Base-by-base conservation (phyloP, 2,888 invertebrate genomes). In the Tachina fera region DNA sequence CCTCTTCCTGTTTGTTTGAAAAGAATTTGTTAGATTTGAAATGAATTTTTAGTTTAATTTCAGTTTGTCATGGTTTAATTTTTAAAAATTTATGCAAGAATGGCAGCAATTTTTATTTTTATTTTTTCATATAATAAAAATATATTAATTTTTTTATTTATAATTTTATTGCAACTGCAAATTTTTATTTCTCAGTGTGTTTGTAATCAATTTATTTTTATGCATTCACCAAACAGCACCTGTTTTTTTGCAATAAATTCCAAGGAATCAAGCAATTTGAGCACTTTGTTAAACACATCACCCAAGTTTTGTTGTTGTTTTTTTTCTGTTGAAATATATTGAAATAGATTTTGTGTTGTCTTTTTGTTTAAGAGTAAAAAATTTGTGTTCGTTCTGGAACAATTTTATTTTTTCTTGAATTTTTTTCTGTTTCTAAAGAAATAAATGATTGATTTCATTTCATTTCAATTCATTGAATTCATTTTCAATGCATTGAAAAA, bases 1-100 rank as follows among this genome's bases (percentile, higher is more conserved):
- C 68, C 68, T 75, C 86, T 87, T 78, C 74, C 61, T 84, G 75
- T 70, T 84, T 81, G 68, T 65, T 83, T 81, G 60, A 75, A 70
- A 72, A 19, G 41, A 68, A 49, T 63, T 82, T 81, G 43, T 51
- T 56, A 67, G 76, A 77, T 14, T 75, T 67, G 39, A 9, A 56
- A 47, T 45, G 47, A 45, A 1, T 47, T 43, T 72, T 72, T 5
- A 31, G 8, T 71, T 45, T 31, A 11, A 41, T n/a, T 16, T 71
- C 9, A 39, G 6, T 45, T 43, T 67, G 39, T 71, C 49, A 5
- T 4, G 13, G 9, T 71, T 58, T 75, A 6, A 5, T 43, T 72
- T 49, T 65, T 39, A 9, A n/a, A 61, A 11, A 14, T 14, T 39
- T n/a, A 67, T 39, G 31, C 5, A 5, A 41, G 80, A 81, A 81